Evolutionary conservation across 2,113 vertebrate genomes (phyloP).

Genomic region (Phalacrocorax aristotelis): DNA sequence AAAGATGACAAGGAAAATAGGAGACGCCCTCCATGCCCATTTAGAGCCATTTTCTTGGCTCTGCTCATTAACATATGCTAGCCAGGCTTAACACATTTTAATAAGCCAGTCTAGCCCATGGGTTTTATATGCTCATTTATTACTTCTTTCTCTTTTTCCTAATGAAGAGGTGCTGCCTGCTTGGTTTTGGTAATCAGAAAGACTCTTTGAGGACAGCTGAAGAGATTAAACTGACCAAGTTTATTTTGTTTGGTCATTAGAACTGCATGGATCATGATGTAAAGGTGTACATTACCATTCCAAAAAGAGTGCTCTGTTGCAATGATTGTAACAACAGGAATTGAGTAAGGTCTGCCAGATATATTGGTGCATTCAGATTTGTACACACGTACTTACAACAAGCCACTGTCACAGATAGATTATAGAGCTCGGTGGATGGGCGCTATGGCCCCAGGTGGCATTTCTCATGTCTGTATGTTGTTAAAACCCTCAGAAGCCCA

Average conservation of each 20-base stretch:
- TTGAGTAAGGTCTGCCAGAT: background rate
- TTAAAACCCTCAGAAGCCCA: background rate
- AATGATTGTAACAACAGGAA: background rate
- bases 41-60: background rate
- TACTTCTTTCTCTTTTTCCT: background rate
- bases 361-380: background rate
- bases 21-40: background rate
- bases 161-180: background rate
- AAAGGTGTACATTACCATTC: background rate
- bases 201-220: background rate
- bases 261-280: background rate
- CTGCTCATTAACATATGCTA: background rate
- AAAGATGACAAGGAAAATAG: background rate
- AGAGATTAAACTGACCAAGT: background rate
- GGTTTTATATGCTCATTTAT: background rate
- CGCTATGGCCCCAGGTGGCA: background rate
- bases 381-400: background rate
- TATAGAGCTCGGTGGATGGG: background rate
- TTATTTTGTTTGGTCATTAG: background rate
- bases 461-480: background rate
- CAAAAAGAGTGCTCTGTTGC: background rate
- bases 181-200: background rate
- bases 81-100: background rate
- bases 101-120: background rate
- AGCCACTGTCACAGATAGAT: background rate